A percentile compares a stretch with the other conserved stretches of the same genome.
Evolutionary conservation across 2,888 invertebrate species (phyloP).

Genomic region (Hypsopygia costalis): DNA sequence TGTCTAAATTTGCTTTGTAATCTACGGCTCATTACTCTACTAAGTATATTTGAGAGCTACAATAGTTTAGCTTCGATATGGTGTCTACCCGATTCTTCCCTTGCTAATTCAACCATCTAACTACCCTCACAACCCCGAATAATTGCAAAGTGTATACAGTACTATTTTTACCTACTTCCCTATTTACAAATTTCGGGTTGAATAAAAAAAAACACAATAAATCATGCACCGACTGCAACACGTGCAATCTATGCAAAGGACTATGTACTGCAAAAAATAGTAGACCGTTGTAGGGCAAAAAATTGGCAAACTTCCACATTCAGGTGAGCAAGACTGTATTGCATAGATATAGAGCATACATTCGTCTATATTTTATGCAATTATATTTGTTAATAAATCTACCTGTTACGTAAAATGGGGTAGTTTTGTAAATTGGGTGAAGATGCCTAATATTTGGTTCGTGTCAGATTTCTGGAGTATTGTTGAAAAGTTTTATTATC

Average conservation of each 20-base stretch:
- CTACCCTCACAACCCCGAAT: no score
- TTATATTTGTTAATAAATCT: conserved; percentile 8
- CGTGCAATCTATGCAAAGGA: conserved; percentile 19
- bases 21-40: no score
- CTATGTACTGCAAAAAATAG: conserved; percentile 15
- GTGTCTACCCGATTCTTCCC: no score
- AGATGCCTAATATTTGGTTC: not conserved
- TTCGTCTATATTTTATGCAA: not conserved
- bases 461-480: no score
- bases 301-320: not conserved
- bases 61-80: no score
- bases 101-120: no score
- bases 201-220: conserved; percentile 11
- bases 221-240: conserved; percentile 12
- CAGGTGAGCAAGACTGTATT: not conserved
- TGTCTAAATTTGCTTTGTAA: no score
- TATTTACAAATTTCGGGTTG: not conserved
- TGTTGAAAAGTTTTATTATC: no score
- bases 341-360: not conserved
- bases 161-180: conserved; percentile 5
- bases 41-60: no score
- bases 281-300: conserved; percentile 16
- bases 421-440: conserved; percentile 1
- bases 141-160: no score
- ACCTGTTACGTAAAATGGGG: conserved; percentile 23